Conservation (phyloP, 1,140 invertebrate species). For the Dendrolimus kikuchii region DNA sequence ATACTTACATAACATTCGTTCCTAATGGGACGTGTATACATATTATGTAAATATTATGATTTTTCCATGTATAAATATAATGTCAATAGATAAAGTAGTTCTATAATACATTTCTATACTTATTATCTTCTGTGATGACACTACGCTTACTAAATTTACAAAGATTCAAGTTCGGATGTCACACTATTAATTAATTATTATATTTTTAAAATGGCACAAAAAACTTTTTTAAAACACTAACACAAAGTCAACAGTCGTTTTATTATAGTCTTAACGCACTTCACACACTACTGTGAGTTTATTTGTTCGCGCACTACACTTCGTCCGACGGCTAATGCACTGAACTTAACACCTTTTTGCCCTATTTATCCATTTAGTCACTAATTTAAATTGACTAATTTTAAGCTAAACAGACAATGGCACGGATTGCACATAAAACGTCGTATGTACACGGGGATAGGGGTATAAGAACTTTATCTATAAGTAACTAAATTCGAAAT, state of each 20-base stretch:
- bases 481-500: constrained; percentile 37
- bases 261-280: constrained; percentile 38
- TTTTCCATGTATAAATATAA: constrained; percentile 65
- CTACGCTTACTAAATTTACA: constrained; percentile 63
- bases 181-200: constrained; percentile 47
- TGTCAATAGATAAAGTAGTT: constrained; percentile 64
- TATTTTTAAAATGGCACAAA: constrained; percentile 71
- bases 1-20: constrained; percentile 66
- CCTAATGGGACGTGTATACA: constrained; percentile 71
- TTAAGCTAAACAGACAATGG: constrained; percentile 70
- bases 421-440: constrained; percentile 68
- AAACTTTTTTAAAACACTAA: constrained; percentile 69
- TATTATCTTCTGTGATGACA: constrained; percentile 65
- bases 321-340: constrained; percentile 21
- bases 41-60: constrained; percentile 70
- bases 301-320: constrained; percentile 20
- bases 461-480: constrained; percentile 51
- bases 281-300: constrained; percentile 22
- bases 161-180: constrained; percentile 70
- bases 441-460: constrained; percentile 60
- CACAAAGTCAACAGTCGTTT: constrained; percentile 64
- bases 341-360: constrained; percentile 25
- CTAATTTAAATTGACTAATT: constrained; percentile 60
- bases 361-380: constrained; percentile 29
- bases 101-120: constrained; percentile 59